phyloP scores from a whole-genome alignment of 2,797 vertebrate genomes.

The Rhinichthys osculus region DNA sequence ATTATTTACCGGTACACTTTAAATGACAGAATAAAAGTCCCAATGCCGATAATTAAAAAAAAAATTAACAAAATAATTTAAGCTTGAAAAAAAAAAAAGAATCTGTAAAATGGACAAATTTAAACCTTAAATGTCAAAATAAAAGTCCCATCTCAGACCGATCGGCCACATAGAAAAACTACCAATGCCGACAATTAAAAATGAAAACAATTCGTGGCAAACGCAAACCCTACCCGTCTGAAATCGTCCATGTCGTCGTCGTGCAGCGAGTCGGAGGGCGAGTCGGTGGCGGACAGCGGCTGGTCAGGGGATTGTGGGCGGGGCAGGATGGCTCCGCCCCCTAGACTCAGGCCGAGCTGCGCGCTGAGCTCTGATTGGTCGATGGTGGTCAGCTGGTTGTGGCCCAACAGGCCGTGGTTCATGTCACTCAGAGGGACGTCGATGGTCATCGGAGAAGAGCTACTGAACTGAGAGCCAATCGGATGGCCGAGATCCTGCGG shows the following conservation, averaged over 20 bases:
- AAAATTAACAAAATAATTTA: too few relatives aligned
- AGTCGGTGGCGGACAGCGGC: slow-evolving; percentile 83
- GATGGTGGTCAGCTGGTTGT: slow-evolving; percentile 89
- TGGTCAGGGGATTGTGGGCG: slow-evolving; percentile 84
- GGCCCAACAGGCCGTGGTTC: slow-evolving; percentile 83
- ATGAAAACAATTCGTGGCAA: neutral
- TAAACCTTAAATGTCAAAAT: neutral
- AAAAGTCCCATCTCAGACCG: neutral
- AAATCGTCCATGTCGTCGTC: slow-evolving; percentile 90
- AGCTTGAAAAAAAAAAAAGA: too few relatives aligned
- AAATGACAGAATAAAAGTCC: too few relatives aligned
- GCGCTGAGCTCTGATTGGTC: slow-evolving; percentile 92
- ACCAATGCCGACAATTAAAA: too few relatives aligned
- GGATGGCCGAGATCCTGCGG: slow-evolving; percentile 87
- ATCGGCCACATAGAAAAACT: neutral
- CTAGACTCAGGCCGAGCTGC: slow-evolving; percentile 88
- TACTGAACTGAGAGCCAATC: slow-evolving; percentile 88
- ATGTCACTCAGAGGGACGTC: slow-evolving; percentile 88
- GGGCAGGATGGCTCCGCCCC: slow-evolving; percentile 81
- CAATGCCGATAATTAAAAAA: too few relatives aligned
- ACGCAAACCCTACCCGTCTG: slow-evolving; percentile 76
- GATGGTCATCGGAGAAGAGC: slow-evolving; percentile 91
- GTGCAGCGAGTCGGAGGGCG: slow-evolving; percentile 86
- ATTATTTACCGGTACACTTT: too few relatives aligned
- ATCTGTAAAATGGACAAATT: too few relatives aligned